Evolutionary conservation across 2,888 invertebrate species (phyloP).

Genomic region (Mellilla xanthometata): DNA sequence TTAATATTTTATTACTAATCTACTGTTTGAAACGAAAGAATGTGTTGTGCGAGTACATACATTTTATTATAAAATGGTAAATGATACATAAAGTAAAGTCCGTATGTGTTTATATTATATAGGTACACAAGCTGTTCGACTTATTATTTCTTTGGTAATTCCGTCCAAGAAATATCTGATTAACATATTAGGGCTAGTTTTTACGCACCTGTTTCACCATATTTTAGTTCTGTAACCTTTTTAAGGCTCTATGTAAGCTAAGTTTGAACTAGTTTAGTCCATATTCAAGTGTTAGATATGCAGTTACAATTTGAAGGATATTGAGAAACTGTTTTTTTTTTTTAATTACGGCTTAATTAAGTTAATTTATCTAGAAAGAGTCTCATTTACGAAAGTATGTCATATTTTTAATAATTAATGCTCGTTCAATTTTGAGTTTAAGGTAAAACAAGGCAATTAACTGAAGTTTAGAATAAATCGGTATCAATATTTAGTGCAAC

Average conservation of each 20-base stretch:
- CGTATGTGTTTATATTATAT: too few relatives aligned
- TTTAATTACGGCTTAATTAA: slow-evolving; percentile 11
- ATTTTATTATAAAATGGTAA: too few relatives aligned
- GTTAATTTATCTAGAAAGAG: neutral
- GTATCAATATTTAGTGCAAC: neutral
- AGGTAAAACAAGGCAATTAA: slow-evolving; percentile 7
- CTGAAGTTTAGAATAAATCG: neutral
- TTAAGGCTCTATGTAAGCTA: neutral
- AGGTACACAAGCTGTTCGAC: too few relatives aligned
- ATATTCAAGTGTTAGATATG: slow-evolving; percentile 14
- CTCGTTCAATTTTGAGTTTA: slow-evolving; percentile 11
- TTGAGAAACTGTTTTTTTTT: slow-evolving; percentile 6
- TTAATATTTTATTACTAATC: too few relatives aligned
- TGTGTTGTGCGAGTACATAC: too few relatives aligned
- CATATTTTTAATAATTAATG: slow-evolving; percentile 6
- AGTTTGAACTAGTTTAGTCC: too few relatives aligned
- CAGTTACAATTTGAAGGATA: slow-evolving; percentile 15
- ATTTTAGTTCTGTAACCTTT: slow-evolving; percentile 1
- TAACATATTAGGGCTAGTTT: neutral
- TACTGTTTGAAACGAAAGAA: too few relatives aligned
- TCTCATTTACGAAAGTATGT: slow-evolving; percentile 2
- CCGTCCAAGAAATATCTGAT: neutral
- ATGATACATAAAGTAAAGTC: too few relatives aligned
- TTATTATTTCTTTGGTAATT: neutral
- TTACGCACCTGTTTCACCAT: slow-evolving; percentile 1